Conservation (phyloP, 1,140 invertebrate genomes). For the Maconellicoccus hirsutus region DNA sequence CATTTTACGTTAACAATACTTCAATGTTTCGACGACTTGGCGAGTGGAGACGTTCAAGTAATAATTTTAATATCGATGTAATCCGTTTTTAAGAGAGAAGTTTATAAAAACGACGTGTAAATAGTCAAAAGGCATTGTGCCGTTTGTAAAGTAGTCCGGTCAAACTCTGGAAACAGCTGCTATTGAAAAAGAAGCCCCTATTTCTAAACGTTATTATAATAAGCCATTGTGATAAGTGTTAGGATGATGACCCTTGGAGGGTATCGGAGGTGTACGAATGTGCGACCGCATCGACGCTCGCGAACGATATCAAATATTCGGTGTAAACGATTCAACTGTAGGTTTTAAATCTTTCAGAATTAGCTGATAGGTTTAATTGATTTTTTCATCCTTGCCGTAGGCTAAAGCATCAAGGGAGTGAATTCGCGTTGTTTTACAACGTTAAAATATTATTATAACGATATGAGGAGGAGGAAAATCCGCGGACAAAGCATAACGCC, state of each 20-base stretch:
- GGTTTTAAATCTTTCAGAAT: no score
- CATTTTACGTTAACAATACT: not conserved
- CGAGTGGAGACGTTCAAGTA: no score
- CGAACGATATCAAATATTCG: not conserved
- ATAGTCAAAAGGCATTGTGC: not conserved
- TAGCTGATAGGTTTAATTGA: no score
- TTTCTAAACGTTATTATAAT: not conserved
- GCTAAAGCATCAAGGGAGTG: not conserved
- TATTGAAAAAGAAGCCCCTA: not conserved
- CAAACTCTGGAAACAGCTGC: not conserved
- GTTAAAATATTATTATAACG: slow-evolving; percentile 15
- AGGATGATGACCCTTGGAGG: not conserved
- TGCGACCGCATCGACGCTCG: not conserved
- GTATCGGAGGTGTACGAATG: not conserved
- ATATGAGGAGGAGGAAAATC: not conserved
- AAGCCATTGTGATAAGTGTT: not conserved
- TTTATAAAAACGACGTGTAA: not conserved
- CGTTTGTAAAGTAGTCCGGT: not conserved
- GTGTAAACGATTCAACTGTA: not conserved
- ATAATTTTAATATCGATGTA: not conserved
- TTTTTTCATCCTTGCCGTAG: no score
- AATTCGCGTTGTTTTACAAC: not conserved
- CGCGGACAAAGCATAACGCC: not conserved
- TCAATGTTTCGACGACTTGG: not conserved
- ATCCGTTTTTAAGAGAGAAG: not conserved